Evolutionary conservation across 2,113 vertebrate genomes (phyloP).

Genomic region (Hippopotamus amphibius): DNA sequence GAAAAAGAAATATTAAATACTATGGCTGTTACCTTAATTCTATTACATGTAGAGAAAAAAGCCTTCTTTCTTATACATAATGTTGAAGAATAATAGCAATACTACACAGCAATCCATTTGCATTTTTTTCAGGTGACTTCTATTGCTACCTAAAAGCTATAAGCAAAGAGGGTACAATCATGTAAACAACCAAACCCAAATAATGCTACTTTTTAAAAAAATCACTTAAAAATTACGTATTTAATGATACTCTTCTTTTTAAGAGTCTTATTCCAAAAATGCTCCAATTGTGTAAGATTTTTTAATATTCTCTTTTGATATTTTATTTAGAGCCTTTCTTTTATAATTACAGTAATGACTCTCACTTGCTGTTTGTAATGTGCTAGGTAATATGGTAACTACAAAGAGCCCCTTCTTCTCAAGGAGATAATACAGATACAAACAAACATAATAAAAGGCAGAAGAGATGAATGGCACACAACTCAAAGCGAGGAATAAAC

Average conservation of each 20-base stretch:
- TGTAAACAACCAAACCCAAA: constrained; percentile 10
- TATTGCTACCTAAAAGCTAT: background rate
- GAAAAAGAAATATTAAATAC: background rate
- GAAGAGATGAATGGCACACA: background rate
- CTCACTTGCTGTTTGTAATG: background rate
- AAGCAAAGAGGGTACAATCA: background rate
- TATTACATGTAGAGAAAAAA: constrained; percentile 12
- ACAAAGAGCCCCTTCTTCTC: background rate
- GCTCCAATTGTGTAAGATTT: background rate
- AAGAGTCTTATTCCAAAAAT: constrained; percentile 6
- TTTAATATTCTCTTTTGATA: background rate
- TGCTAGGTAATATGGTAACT: background rate
- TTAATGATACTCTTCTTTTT: background rate
- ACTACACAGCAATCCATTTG: background rate
- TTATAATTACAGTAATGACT: constrained; percentile 32
- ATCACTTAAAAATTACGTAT: constrained; percentile 32
- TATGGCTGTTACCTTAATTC: background rate
- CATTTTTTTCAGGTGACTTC: constrained; percentile 20
- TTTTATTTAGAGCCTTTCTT: background rate
- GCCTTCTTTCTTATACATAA: background rate
- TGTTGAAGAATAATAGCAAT: background rate
- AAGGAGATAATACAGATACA: background rate
- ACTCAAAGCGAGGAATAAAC: background rate
- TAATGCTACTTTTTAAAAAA: background rate
- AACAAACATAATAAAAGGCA: constrained; percentile 28